A percentile compares a stretch with the other conserved stretches of the same genome.
These are phyloP conservation scores for Gallinago stenura DNA, from an alignment of 2,797 vertebrate genomes.

Conservation along the genomic window DNA sequence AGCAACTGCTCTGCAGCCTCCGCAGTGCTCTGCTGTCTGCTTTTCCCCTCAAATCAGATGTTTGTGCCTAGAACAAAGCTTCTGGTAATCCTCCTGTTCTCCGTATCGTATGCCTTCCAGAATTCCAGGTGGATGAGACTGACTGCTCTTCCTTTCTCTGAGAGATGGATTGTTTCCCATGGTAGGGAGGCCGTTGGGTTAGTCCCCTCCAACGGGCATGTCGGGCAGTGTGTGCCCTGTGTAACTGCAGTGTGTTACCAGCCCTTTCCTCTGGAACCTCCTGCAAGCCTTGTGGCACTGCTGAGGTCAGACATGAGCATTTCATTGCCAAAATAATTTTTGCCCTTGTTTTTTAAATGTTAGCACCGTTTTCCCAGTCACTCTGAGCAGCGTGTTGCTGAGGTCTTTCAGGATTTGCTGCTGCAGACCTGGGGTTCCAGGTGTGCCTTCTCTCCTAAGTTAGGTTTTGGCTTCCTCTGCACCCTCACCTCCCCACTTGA, in stretches of 20 bases:
- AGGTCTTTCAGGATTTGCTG: background rate
- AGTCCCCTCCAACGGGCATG: background rate
- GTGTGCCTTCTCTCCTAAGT: background rate
- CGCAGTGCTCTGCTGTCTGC: fast-evolving
- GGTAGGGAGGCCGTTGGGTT: fast-evolving
- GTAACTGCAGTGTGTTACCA: background rate
- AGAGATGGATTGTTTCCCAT: background rate
- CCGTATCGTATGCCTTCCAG: background rate
- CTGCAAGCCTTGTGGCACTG: background rate
- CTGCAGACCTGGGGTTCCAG: background rate
- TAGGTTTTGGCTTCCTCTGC: background rate
- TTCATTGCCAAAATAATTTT: background rate
- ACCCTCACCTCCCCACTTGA: background rate
- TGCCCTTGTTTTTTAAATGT: background rate
- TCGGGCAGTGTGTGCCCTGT: fast-evolving
- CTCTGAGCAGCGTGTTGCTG: fast-evolving
- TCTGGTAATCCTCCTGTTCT: background rate
- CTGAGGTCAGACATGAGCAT: background rate
- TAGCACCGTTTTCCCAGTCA: background rate
- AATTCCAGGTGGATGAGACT: background rate
- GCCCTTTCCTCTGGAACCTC: background rate
- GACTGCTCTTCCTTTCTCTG: background rate
- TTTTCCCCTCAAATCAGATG: background rate
- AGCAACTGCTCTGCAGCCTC: background rate
- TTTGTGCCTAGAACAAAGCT: background rate